phyloP scores from a whole-genome alignment of 2,113 vertebrate species.

The Athene noctua region DNA sequence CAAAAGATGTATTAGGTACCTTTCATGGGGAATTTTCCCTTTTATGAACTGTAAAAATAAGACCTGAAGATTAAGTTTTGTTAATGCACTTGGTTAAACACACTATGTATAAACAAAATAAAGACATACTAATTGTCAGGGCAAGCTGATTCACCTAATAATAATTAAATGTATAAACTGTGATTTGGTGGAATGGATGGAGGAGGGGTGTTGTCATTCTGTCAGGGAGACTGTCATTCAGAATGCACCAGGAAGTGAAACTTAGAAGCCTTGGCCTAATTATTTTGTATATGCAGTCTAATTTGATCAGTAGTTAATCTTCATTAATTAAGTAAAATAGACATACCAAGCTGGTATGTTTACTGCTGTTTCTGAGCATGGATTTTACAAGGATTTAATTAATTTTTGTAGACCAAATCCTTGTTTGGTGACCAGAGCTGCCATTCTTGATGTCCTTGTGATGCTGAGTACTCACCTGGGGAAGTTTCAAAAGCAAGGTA shows the following conservation, averaged over 20 bases:
- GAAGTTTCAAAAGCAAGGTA: conserved; percentile 49
- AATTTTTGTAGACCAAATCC: conserved; percentile 78
- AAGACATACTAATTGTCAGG: background rate
- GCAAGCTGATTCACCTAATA: background rate
- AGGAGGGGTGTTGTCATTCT: background rate
- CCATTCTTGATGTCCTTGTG: conserved; percentile 83
- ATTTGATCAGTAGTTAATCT: background rate
- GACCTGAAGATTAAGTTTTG: background rate
- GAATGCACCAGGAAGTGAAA: background rate
- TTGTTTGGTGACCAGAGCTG: conserved; percentile 91
- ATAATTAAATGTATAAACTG: background rate
- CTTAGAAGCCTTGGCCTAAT: background rate
- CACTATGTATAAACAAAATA: background rate
- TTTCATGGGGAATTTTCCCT: background rate
- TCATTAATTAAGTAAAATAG: background rate
- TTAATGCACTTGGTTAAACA: background rate
- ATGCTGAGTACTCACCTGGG: conserved; percentile 73
- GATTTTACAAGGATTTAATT: background rate
- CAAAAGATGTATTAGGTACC: background rate
- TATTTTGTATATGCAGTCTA: background rate
- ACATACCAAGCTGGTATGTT: background rate
- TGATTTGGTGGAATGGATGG: background rate
- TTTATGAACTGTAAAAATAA: background rate
- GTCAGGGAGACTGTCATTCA: background rate
- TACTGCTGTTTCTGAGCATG: background rate